Evolutionary conservation across 2,797 vertebrate genomes (phyloP).

Genomic region (Lacerta viridis): DNA sequence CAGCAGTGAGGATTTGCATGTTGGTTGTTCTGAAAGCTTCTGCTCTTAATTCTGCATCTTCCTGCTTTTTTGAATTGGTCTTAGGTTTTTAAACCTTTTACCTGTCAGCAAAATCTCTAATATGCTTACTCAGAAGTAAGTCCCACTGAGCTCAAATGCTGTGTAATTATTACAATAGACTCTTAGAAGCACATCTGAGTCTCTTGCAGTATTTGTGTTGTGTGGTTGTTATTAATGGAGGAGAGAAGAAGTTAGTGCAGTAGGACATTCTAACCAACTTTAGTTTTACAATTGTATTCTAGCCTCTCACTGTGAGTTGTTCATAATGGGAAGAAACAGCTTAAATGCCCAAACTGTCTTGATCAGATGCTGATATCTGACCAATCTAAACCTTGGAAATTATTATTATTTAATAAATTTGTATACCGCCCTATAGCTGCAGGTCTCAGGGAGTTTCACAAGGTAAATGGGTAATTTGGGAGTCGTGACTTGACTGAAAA

Average conservation of each 20-base stretch:
- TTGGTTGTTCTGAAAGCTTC: conserved; percentile 1
- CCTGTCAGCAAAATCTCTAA: not conserved
- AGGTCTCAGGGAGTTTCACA: too few relatives aligned
- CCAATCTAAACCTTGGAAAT: not conserved
- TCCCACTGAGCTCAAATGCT: not conserved
- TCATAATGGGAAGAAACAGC: not conserved
- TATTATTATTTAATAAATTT: too few relatives aligned
- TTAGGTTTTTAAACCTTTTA: not conserved
- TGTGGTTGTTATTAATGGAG: not conserved
- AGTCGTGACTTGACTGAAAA: not conserved
- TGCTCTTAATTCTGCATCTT: not conserved
- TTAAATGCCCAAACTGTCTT: too few relatives aligned
- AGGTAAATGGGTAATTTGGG: not conserved
- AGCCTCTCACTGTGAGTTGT: not conserved
- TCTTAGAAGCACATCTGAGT: not conserved
- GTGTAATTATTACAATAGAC: too few relatives aligned
- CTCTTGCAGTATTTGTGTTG: not conserved
- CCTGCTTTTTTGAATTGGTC: not conserved
- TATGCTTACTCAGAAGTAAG: not conserved
- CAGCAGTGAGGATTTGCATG: not conserved
- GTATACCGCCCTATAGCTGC: too few relatives aligned
- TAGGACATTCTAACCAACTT: not conserved
- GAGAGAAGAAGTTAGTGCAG: not conserved
- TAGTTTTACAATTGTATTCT: not conserved
- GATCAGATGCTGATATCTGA: not conserved